Conservation (phyloP, 2,113 vertebrate species). For the Dunckerocampus dactyliophorus region DNA sequence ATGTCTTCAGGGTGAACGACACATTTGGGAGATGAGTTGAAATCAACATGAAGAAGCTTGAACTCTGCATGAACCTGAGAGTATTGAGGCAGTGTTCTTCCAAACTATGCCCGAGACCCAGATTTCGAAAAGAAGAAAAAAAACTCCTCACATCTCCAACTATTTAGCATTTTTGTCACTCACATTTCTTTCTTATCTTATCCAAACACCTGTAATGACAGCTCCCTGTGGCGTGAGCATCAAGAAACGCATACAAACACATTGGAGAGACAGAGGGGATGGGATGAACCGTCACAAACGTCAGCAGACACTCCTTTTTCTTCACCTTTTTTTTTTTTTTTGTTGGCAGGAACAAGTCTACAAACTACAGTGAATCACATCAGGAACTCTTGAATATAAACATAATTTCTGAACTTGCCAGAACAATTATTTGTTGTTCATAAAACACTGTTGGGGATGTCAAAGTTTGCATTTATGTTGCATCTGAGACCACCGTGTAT, state of each 20-base stretch:
- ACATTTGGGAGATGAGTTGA: conserved; percentile 26
- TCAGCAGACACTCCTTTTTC: conserved; percentile 2
- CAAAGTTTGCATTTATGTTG: too few species aligned
- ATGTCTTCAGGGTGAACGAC: conserved; percentile 29
- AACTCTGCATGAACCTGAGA: conserved; percentile 51
- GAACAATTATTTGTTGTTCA: too few species aligned
- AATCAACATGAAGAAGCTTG: conserved; percentile 32
- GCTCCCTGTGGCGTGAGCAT: conserved; percentile 2
- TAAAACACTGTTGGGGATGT: too few species aligned
- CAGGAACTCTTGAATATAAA: too few species aligned
- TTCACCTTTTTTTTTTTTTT: too few species aligned
- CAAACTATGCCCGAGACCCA: conserved; percentile 22
- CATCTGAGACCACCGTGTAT: too few species aligned
- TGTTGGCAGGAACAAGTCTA: too few species aligned
- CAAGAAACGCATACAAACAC: conserved; percentile 12
- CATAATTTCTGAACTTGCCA: too few species aligned
- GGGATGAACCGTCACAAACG: conserved; percentile 21
- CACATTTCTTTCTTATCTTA: conserved; percentile 27
- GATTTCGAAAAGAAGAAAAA: conserved; percentile 28
- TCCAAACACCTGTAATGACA: conserved; percentile 50
- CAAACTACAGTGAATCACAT: too few species aligned
- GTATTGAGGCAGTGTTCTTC: conserved; percentile 17
- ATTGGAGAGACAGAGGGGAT: conserved; percentile 5
- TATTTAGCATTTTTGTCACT: conserved; percentile 32
- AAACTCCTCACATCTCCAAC: conserved; percentile 30